These are phyloP conservation scores for Gandaritis pyraliata DNA, from an alignment of 2,888 invertebrate species.

Conservation along the genomic window DNA sequence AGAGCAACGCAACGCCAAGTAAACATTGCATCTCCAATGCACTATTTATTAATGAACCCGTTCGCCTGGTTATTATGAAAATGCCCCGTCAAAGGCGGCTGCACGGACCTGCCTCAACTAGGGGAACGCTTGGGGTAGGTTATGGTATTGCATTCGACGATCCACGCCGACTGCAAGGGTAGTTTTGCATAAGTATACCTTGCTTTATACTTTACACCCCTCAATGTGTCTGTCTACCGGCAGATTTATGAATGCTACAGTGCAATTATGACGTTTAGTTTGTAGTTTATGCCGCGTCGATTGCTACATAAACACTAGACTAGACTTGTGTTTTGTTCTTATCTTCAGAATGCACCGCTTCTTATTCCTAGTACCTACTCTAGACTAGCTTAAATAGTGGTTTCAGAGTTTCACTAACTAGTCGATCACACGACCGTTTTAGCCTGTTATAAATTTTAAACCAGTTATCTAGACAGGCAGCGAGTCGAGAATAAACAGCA, in stretches of 20 bases:
- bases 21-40: conserved; percentile 36
- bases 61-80: conserved; percentile 70
- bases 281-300: conserved; percentile 44
- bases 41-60: conserved; percentile 50
- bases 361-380: conserved; percentile 8
- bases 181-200: conserved; percentile 75
- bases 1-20: neutral
- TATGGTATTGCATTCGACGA: conserved; percentile 78
- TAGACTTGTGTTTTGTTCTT: conserved; percentile 20
- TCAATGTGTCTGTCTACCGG: conserved; percentile 72
- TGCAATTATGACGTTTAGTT: conserved; percentile 70
- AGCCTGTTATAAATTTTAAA: conserved; percentile 70
- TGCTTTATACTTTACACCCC: conserved; percentile 60
- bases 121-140: conserved; percentile 79
- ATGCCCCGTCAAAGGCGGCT: conserved; percentile 74
- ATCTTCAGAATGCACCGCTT: conserved; percentile 26
- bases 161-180: conserved; percentile 71
- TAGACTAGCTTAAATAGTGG: conserved; percentile 4
- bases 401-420: conserved; percentile 38
- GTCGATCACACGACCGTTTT: conserved; percentile 54
- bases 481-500: conserved; percentile 68
- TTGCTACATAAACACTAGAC: conserved; percentile 33
- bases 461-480: conserved; percentile 61
- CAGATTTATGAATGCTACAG: conserved; percentile 73
- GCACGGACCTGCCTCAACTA: conserved; percentile 73